phyloP scores from a whole-genome alignment of 2,113 vertebrate species.

The Anseranas semipalmata region DNA sequence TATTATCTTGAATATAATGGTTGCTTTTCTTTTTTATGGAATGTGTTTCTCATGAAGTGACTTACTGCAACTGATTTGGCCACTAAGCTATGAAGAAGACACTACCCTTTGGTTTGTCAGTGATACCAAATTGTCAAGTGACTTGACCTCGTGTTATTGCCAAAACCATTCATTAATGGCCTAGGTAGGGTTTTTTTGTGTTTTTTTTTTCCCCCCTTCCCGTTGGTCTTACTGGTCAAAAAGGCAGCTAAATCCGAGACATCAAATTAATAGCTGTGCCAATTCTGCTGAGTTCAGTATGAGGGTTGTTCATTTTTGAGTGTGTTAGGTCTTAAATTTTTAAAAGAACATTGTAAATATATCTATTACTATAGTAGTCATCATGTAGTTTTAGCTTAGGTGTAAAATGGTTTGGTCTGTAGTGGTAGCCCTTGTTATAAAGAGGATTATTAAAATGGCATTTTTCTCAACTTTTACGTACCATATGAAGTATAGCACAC shows the following conservation, averaged over 20 bases:
- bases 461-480: not conserved
- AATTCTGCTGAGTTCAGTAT: not conserved
- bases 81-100: not conserved
- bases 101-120: not conserved
- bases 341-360: not conserved
- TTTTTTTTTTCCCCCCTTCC: fast-evolving
- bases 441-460: not conserved
- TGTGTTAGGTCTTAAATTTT: not conserved
- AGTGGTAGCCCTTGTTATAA: not conserved
- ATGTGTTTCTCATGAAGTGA: not conserved
- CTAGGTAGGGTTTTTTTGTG: fast-evolving
- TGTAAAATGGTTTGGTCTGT: fast-evolving
- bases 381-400: not conserved
- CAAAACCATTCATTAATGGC: not conserved
- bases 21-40: not conserved
- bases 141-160: not conserved
- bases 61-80: not conserved
- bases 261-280: not conserved
- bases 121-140: not conserved
- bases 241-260: not conserved
- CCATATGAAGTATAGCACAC: not conserved
- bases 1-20: not conserved
- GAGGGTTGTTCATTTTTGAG: not conserved
- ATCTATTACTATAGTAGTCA: not conserved
- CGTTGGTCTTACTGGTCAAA: not conserved